A percentile compares a stretch with the other conserved stretches of the same genome.
These are phyloP conservation scores for Hylaea fasciaria DNA, from an alignment of 2,888 invertebrate genomes.

Conservation along the genomic window DNA sequence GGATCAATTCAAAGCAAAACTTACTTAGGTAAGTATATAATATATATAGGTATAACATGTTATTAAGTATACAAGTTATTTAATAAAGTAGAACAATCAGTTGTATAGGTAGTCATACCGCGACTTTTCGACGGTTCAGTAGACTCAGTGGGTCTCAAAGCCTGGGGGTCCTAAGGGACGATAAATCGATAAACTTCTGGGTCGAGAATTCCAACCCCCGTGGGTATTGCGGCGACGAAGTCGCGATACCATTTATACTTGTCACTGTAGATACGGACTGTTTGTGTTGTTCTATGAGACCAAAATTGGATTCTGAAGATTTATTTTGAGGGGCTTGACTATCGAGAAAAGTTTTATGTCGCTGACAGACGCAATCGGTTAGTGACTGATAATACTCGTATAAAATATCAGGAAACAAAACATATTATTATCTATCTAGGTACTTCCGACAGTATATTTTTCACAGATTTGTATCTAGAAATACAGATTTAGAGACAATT, in stretches of 20 bases:
- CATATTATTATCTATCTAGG: too few relatives aligned
- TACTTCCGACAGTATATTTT: too few relatives aligned
- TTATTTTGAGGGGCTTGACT: not conserved
- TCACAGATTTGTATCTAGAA: not conserved
- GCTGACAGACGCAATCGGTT: not conserved
- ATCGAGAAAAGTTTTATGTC: not conserved
- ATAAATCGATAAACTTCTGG: constrained; percentile 51
- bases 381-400: too few relatives aligned
- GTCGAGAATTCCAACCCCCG: constrained; percentile 41
- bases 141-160: constrained; percentile 11
- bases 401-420: too few relatives aligned
- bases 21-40: too few relatives aligned
- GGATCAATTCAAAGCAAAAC: too few relatives aligned
- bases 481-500: not conserved
- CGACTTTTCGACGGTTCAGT: constrained; percentile 11
- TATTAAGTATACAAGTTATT: too few relatives aligned
- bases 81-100: not conserved
- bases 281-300: constrained; percentile 14
- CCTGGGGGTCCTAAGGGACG: constrained; percentile 34
- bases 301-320: constrained; percentile 9
- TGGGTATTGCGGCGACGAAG: constrained; percentile 34
- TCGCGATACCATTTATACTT: constrained; percentile 35
- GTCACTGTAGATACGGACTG: constrained; percentile 19
- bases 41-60: too few relatives aligned
- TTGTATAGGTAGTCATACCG: not conserved